A percentile compares a stretch with the other conserved stretches of the same genome.
These are phyloP conservation scores for Cantharis lateralis DNA, from an alignment of 2,888 invertebrate genomes.

Conservation along the genomic window DNA sequence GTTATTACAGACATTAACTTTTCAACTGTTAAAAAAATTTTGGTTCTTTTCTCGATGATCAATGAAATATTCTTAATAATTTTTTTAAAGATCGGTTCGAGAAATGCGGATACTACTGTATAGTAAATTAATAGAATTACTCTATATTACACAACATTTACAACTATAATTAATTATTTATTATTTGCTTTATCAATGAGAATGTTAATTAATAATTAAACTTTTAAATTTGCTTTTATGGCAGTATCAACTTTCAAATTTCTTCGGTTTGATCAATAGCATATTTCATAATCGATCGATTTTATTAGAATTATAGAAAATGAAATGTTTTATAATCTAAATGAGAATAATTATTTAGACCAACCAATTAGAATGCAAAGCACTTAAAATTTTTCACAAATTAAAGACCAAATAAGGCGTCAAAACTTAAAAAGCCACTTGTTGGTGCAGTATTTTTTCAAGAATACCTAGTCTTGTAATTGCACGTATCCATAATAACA, in stretches of 20 bases:
- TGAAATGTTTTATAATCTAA: background rate
- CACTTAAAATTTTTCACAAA: background rate
- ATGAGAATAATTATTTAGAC: background rate
- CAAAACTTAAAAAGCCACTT: background rate
- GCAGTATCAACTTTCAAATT: background rate
- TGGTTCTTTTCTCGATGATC: no score
- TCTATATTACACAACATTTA: background rate
- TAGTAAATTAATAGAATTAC: background rate
- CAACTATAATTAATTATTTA: background rate
- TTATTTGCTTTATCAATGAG: background rate
- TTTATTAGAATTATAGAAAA: background rate
- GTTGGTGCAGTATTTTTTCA: background rate
- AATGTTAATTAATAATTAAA: background rate
- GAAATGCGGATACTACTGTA: background rate
- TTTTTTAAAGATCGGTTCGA: background rate
- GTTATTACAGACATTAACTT: background rate
- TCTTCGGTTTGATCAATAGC: background rate
- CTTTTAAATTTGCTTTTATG: background rate
- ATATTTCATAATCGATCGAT: background rate
- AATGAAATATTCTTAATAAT: no score
- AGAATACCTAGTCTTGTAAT: constrained; percentile 2
- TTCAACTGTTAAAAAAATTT: background rate
- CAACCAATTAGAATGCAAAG: background rate
- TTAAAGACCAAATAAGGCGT: background rate
- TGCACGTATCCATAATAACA: constrained; percentile 1